phyloP scores from a whole-genome alignment of 1,140 invertebrate species.

The Gryllus bimaculatus region DNA sequence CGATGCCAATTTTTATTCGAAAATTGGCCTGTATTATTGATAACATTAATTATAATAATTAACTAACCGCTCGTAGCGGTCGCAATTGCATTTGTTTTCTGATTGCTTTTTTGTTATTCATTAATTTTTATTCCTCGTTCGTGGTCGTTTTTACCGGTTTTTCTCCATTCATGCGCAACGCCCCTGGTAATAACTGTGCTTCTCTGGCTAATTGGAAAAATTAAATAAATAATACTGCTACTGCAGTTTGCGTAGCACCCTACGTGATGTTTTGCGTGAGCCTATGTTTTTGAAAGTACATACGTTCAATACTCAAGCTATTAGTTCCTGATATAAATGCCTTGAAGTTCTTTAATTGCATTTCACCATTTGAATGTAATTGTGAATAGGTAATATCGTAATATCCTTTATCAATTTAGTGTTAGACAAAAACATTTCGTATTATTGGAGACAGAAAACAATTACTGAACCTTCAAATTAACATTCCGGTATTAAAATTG shows the following conservation, averaged over 20 bases:
- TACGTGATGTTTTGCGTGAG: no score
- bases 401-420: no score
- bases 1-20: background rate
- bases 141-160: background rate
- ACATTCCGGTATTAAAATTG: no score
- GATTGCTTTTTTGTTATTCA: background rate
- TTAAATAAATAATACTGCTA: background rate
- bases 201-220: slow-evolving; percentile 4
- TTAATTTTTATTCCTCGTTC: background rate
- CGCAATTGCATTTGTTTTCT: slow-evolving; percentile 4
- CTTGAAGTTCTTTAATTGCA: no score
- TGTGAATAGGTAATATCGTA: no score
- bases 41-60: slow-evolving; percentile 6
- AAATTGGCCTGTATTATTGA: slow-evolving; percentile 1
- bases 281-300: no score
- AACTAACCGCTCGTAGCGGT: background rate
- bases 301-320: no score
- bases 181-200: background rate
- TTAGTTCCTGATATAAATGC: no score
- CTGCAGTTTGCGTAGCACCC: background rate
- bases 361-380: no score
- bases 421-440: no score
- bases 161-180: background rate
- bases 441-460: no score
- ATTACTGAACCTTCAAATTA: no score